Base-by-base conservation (phyloP, 2,797 vertebrate genomes). In the Phrynocephalus vlangalii region DNA sequence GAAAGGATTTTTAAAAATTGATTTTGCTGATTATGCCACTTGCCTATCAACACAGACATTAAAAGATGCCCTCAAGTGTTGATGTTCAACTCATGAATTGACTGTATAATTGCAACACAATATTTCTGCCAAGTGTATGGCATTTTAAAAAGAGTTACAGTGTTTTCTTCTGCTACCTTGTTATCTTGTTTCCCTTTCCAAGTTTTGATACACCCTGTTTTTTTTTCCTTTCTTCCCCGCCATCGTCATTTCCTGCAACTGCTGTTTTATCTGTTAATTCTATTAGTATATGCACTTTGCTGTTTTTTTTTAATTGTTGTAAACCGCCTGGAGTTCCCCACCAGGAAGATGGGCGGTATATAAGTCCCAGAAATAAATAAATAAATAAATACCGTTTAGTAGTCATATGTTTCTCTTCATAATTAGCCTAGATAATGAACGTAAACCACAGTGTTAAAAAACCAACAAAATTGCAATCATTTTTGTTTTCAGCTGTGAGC, bases 401-500 rank as follows among this genome's bases (percentile, higher is more conserved):
- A 82, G 75, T 38, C 79, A 84, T 90, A 86, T 68, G 7, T 73
- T 78, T 38, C 60, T 89, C 56, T 78, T 77, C 85, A 81, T 79
- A 89, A 85, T 79, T 71, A 83, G 83, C 24, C 68, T 60, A 70
- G 0, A 4, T n/a, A 89, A 84, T 90, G 63, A 73, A 18, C 20
- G 24, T 63, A 38, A 0, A 0, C 11, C 48, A 33, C 66, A 79
- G 73, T 66, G 88, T 67, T 87, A 73, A 84, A 89, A 67, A 44
- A n/a, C 9, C 52, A 76, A 38, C 48, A 92, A 91, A 24, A 91
- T 20, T 50, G 87, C 90, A 92, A 94, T 3, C 16, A 82, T 83
- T 76, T 26, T 91, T 48, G 84, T 90, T 91, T 92, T 91, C 85
- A 71, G 71, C 86, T 16, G 16, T 80, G 60, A 24, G 44, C 20